Base-by-base conservation (phyloP, 2,113 vertebrate genomes). In the Ammospiza nelsoni region DNA sequence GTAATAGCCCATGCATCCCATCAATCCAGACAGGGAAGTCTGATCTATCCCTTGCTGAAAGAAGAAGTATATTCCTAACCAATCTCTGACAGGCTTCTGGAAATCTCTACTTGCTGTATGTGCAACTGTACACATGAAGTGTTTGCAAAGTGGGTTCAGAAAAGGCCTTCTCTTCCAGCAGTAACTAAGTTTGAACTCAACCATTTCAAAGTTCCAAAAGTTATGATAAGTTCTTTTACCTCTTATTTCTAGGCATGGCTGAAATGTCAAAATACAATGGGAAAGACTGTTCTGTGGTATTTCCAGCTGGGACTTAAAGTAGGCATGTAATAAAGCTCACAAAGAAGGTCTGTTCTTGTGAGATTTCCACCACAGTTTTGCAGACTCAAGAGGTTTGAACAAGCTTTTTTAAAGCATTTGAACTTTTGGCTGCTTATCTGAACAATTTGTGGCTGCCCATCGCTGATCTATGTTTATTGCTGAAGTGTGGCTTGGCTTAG, bases 241-340 rank as follows among this genome's bases (percentile, higher is more conserved):
- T 93, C 90, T 87, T 84, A 78, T 69, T 96, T 94, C 83, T 80
- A 94, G 90, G 73, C 88, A 94, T 2, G 4, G 89, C 57, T 84
- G 54, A 94, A 90, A 93, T 89, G 92, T 92, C 90, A 96, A 93
- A 97, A 90, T 81, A 97, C 95, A 96, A 96, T 87, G 90, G 80
- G 73, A 89, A 94, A 96, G 93, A 90, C 92, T 96, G 95, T 96
- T 96, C 90, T 92, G 90, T 75, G 92, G 83, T 95, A 90, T 96
- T 96, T 96, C 90, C 95, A 96, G 83, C 88, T 95, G 93, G 93
- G 95, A 89, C 76, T 66, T 81, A 83, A 89, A 90, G 93, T 87
- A 95, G 92, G 95, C 92, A 92, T 96, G 95, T 96, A 97, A 95
- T 96, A 96, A 96, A 95, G 94, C 94, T 95, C 94, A 96, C 94